These are phyloP conservation scores for Drosophila parvula DNA, from an alignment of 1,140 invertebrate genomes.

Conservation along the genomic window DNA sequence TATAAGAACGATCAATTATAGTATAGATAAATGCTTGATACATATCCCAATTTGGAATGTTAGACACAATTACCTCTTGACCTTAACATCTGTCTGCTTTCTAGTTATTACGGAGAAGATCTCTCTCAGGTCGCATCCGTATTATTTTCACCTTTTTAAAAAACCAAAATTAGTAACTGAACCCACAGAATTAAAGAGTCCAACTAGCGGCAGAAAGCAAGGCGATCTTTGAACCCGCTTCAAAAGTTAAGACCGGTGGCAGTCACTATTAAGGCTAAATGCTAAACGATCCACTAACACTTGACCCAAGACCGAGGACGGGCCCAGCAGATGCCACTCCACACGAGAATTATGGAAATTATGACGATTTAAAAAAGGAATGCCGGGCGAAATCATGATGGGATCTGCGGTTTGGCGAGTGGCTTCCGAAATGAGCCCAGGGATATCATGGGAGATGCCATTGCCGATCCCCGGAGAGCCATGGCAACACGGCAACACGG, in stretches of 20 bases:
- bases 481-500: not conserved
- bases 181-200: conserved; percentile 7
- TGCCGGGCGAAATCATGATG: conserved; percentile 25
- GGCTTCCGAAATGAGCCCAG: conserved; percentile 45
- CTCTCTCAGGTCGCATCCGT: not conserved
- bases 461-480: not conserved
- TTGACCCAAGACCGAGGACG: conserved; percentile 16
- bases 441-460: conserved; percentile 16
- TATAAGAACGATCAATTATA: not conserved
- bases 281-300: conserved; percentile 43
- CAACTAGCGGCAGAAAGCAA: conserved; percentile 36
- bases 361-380: conserved; percentile 29
- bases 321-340: not conserved
- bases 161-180: not conserved
- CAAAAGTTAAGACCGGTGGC: conserved; percentile 59
- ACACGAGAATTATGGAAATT: conserved; percentile 12
- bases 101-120: not conserved
- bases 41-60: too few relatives aligned
- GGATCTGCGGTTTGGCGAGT: conserved; percentile 30
- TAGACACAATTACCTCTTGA: too few relatives aligned
- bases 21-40: too few relatives aligned
- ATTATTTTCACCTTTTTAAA: not conserved
- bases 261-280: conserved; percentile 45
- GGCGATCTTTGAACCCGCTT: conserved; percentile 57
- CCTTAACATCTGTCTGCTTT: conserved; percentile 2